phyloP scores from a whole-genome alignment of 2,113 vertebrate genomes.

The Neopipo cinnamomea region DNA sequence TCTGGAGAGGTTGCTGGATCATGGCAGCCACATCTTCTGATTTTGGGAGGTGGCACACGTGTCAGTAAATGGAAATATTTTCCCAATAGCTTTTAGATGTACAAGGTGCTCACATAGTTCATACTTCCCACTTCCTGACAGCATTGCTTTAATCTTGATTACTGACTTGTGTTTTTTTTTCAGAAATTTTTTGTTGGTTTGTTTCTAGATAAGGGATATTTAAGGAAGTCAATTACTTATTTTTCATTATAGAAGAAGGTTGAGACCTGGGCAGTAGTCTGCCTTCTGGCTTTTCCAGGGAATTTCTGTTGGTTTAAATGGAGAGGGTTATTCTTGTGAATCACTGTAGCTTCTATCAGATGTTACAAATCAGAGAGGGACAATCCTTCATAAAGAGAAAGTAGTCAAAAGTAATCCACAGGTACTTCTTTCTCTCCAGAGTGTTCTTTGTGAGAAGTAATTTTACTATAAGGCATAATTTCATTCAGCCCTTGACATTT shows the following conservation, averaged over 20 bases:
- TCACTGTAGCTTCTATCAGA: not conserved
- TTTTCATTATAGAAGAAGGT: not conserved
- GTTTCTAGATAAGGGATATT: not conserved
- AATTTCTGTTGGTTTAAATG: not conserved
- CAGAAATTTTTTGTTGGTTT: not conserved
- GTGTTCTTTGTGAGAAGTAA: not conserved
- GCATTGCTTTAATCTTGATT: not conserved
- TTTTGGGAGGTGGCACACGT: not conserved
- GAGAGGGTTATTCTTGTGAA: not conserved
- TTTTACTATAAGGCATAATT: conserved; percentile 2
- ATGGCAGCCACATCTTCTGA: not conserved
- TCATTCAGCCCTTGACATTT: not conserved
- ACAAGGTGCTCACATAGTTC: not conserved
- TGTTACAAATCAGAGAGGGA: not conserved
- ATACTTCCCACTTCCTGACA: not conserved
- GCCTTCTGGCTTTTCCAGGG: not conserved
- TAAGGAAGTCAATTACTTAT: not conserved
- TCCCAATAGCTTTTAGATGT: not conserved
- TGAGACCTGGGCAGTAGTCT: not conserved
- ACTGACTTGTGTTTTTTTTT: not conserved
- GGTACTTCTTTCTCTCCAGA: not conserved
- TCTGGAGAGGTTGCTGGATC: not conserved
- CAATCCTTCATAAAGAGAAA: not conserved
- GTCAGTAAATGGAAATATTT: not conserved
- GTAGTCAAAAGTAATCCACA: not conserved